phyloP scores from a whole-genome alignment of 2,113 vertebrate genomes.

The Ancistrus triradiatus region DNA sequence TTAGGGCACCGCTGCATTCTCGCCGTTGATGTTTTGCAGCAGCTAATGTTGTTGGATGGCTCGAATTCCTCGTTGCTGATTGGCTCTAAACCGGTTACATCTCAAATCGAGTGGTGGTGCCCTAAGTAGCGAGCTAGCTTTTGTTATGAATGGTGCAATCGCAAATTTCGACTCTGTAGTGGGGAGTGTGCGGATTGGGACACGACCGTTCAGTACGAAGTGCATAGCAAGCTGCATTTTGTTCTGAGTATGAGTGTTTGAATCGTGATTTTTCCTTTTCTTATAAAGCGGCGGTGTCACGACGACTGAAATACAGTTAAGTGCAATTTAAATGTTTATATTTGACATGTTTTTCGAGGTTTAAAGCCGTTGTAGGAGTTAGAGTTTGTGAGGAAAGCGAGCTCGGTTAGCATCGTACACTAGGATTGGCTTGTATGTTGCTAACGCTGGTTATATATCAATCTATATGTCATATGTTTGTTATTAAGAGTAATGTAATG shows the following conservation, averaged over 20 bases:
- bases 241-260: constrained; percentile 50
- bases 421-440: background rate
- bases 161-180: background rate
- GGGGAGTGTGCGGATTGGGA: background rate
- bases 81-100: constrained; percentile 2
- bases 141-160: too few relatives aligned
- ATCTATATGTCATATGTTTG: too few relatives aligned
- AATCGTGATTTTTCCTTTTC: constrained; percentile 4
- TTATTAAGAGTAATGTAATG: too few relatives aligned
- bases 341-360: background rate
- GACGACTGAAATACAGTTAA: background rate
- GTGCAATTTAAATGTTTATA: background rate
- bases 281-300: background rate
- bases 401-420: background rate
- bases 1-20: background rate
- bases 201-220: background rate
- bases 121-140: background rate
- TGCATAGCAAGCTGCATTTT: constrained; percentile 37
- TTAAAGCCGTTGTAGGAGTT: too few relatives aligned
- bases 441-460: background rate
- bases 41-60: constrained; percentile 45
- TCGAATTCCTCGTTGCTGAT: constrained; percentile 52
- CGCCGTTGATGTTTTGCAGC: constrained; percentile 11
- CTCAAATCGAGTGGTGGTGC: background rate
- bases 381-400: background rate